Percentiles rank a stretch among this genome's conserved stretches.
These are phyloP conservation scores for Plotosus lineatus DNA, from an alignment of 2,113 vertebrate genomes.

Conservation along the genomic window DNA sequence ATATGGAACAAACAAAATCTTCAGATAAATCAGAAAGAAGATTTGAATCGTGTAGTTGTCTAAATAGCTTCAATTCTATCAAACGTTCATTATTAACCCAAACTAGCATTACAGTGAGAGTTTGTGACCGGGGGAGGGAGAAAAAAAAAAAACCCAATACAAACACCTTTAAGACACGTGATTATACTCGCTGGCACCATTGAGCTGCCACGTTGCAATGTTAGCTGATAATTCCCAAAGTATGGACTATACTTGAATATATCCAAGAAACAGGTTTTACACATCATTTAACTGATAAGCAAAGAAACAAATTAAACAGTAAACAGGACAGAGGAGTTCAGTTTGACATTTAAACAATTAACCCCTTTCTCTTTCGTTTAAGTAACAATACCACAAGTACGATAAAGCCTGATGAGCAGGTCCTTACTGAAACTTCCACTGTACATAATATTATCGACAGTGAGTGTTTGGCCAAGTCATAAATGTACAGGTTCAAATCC, in stretches of 20 bases:
- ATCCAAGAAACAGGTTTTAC: not conserved
- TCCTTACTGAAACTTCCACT: not conserved
- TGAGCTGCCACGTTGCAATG: not conserved
- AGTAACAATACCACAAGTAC: not conserved
- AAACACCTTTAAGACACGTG: not conserved
- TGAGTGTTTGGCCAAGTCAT: constrained; percentile 38
- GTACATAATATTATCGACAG: constrained; percentile 25
- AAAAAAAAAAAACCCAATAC: no score
- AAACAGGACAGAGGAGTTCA: not conserved
- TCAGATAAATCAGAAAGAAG: not conserved
- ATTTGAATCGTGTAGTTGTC: not conserved
- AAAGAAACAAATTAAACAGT: not conserved
- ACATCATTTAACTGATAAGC: not conserved
- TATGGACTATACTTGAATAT: not conserved
- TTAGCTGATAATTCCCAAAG: not conserved
- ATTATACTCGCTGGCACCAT: not conserved
- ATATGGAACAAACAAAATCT: no score
- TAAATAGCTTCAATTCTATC: not conserved
- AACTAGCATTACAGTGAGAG: not conserved
- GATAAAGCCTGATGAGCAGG: constrained; percentile 23
- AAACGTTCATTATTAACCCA: not conserved
- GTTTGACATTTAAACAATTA: not conserved
- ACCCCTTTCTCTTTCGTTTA: not conserved
- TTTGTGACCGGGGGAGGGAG: not conserved
- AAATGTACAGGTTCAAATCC: not conserved